Conservation (phyloP, 1,140 invertebrate species). For the Copidosoma floridanum region DNA sequence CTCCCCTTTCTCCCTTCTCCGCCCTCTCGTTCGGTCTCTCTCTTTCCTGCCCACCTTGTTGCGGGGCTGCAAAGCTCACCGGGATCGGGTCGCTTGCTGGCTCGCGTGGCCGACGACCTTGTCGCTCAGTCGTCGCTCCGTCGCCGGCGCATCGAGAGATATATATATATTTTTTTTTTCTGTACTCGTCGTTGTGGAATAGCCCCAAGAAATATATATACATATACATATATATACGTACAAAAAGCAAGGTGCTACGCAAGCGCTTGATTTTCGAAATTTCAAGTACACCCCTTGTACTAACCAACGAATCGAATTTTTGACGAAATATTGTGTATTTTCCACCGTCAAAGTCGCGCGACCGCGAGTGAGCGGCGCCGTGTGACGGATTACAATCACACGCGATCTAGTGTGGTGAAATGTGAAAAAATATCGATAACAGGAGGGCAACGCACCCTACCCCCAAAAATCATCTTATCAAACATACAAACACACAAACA, state of each 20-base stretch:
- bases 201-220: neutral
- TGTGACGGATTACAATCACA: no score
- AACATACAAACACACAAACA: no score
- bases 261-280: no score
- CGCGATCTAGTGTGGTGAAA: no score
- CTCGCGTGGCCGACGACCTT: slow-evolving; percentile 28
- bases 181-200: neutral
- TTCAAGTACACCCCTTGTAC: no score
- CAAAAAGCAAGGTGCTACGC: slow-evolving; percentile 7
- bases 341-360: no score
- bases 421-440: no score
- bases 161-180: neutral
- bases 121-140: slow-evolving; percentile 16
- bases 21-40: slow-evolving; percentile 4
- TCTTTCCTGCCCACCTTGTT: slow-evolving; percentile 14
- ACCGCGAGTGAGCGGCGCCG: no score
- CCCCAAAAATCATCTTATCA: no score
- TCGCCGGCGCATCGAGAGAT: slow-evolving; percentile 13
- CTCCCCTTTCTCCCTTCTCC: slow-evolving; percentile 23
- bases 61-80: slow-evolving; percentile 14
- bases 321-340: no score
- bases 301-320: no score
- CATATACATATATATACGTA: neutral
- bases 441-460: no score
- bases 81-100: neutral